These are phyloP conservation scores for Hirundo rustica DNA, from an alignment of 2,797 vertebrate genomes.

Conservation along the genomic window DNA sequence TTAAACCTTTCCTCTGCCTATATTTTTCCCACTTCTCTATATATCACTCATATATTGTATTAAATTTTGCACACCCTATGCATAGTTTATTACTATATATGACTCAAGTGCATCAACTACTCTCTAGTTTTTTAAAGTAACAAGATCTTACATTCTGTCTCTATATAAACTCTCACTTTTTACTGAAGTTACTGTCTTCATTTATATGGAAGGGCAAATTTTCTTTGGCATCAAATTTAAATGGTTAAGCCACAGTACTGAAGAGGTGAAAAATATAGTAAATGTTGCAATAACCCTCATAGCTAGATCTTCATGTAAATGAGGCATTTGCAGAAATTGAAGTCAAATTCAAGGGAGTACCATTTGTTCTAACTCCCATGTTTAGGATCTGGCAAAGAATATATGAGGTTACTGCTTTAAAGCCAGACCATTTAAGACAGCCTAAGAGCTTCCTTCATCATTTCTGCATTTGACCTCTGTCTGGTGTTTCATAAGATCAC, in stretches of 20 bases:
- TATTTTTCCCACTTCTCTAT: neutral
- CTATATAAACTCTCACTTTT: neutral
- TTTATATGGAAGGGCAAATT: neutral
- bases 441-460: neutral
- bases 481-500: neutral
- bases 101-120: neutral
- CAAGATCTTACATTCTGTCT: neutral
- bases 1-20: neutral
- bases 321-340: slow-evolving; percentile 30
- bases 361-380: neutral
- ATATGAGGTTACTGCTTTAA: slow-evolving; percentile 2
- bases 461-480: slow-evolving; percentile 14
- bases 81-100: neutral
- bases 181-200: neutral
- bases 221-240: neutral
- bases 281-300: neutral
- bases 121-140: neutral
- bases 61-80: neutral
- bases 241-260: neutral
- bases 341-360: neutral
- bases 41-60: neutral
- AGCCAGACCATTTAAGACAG: neutral
- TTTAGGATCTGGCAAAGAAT: neutral
- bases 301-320: slow-evolving; percentile 19
- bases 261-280: slow-evolving; percentile 3